phyloP scores from a whole-genome alignment of 2,888 invertebrate genomes.

The Mamestra brassicae region DNA sequence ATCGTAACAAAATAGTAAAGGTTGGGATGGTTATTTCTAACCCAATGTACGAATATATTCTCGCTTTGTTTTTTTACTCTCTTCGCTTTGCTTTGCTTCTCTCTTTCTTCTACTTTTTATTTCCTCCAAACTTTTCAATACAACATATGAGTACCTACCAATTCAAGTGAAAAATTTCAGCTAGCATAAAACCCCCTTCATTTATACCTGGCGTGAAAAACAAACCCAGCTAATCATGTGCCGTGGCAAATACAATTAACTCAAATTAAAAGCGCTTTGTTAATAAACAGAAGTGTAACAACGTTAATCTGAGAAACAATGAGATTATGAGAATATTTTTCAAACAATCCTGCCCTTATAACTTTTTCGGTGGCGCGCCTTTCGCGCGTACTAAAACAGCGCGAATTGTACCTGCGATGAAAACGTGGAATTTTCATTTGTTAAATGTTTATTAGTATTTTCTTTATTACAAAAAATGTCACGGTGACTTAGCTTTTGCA shows the following conservation, averaged over 20 bases:
- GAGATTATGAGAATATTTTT: constrained; percentile 70
- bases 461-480: constrained; percentile 24
- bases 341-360: constrained; percentile 59
- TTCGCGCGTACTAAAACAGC: constrained; percentile 57
- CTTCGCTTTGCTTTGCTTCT: too few relatives aligned
- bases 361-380: constrained; percentile 54
- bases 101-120: not conserved
- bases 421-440: constrained; percentile 56
- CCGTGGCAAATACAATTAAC: constrained; percentile 78
- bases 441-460: constrained; percentile 45
- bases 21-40: not conserved
- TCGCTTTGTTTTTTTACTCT: not conserved
- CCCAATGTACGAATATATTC: not conserved
- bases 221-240: constrained; percentile 74
- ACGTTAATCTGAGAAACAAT: constrained; percentile 71
- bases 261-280: constrained; percentile 78
- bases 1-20: not conserved
- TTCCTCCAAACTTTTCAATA: not conserved
- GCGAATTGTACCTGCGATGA: constrained; percentile 41
- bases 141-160: constrained; percentile 5
- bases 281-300: constrained; percentile 76
- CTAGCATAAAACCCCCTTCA: constrained; percentile 12
- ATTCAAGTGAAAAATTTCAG: not conserved
- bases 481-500: not conserved
- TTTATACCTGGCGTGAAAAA: constrained; percentile 64